Evolutionary conservation across 2,888 invertebrate genomes (phyloP), one percentile per base, ranked within the genome.

Genomic region (Hecatera dysodea): DNA sequence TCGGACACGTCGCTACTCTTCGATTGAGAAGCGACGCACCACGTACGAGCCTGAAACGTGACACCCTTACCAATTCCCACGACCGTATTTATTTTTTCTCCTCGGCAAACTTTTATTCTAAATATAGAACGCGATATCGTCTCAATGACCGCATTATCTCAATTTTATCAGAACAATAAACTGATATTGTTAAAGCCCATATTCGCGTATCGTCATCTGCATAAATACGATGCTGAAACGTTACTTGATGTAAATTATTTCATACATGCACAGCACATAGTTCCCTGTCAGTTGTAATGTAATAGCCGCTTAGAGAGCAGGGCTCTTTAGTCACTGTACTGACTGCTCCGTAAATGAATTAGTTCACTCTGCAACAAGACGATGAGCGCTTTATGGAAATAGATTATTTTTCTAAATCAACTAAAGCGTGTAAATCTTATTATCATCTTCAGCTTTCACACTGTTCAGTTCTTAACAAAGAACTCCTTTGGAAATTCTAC

Each of bases 11-110:
- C 83, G 68, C 78, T 57, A 76, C 75, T 73, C 79, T 84, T 83
- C 88, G 86, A 89, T 90, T 88, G 85, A 86, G 85, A 77, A 79
- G 79, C 86, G 86, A 82, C 88, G 85, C 88, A 78, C 86, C 92
- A 91, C 92, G 91, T 90, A 87, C 86, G 63, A 67, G 67, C 67
- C 78, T 74, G 70, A 80, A 67, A 92, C 93, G 93, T 93, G 93
- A 88, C 72, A 75, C 84, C 80, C 88, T 86, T 92, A 88, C 89
- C 84, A 91, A 92, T 88, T 80, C 77, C 70, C 81, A 73, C 78
- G 75, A 81, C 81, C 84, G 84, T 90, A 89, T 90, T 90, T 90
- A 90, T 90, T 86, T 86, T 83, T 86, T 86, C 86, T 87, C 83
- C 75, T 84, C 80, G 76, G 81, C 83, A 87, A 90, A 91, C 87